Base-by-base conservation (phyloP, 92 coral and sea anemone species). In the Palythoa grandiflora region DNA sequence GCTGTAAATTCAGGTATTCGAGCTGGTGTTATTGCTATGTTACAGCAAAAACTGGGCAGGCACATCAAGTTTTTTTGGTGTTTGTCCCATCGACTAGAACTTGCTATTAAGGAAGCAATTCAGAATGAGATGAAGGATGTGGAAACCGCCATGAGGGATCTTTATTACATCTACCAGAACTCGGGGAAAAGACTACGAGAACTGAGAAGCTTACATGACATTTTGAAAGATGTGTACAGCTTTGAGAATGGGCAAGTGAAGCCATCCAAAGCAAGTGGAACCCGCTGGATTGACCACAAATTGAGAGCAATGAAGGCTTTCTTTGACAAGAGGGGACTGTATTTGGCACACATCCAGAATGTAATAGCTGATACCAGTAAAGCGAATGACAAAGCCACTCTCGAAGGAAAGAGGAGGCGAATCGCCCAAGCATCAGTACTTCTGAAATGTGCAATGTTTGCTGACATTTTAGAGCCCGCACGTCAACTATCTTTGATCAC, bases 31-130 rank as follows among this genome's bases (percentile, higher is more conserved):
- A 91, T 91, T 76, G 55, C 88, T 14, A 55, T 81, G 54, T 78
- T 91, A 54, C 88, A 91, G 55, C 85, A 59, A 75, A 87, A 84
- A 52, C 84, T 79, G 83, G 93, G 93, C 79, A 83, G 70, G 81
- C 86, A 91, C 90, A 91, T 91, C 55, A 87, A 87, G 78, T 91
- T 91, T 84, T 87, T 87, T 85, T 87, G 88, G 93, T 91, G 93
- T 68, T 63, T 87, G 79, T 75, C 71, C 53, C 93, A 91, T 63
- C 90, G 89, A 74, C 87, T 91, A 61, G 93, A 91, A 83, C 91
- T 91, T 20, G 93, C 91, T 47, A 73, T 88, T 44, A 91, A 88
- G 90, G 91, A 91, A 19, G 91, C 93, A 35, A 78, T 88, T 86
- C 88, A 70, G 85, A 91, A 91, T 75, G 93, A 91, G 50, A 91